These are phyloP conservation scores for Eptatretus burgeri DNA, from an alignment of 2,113 vertebrate genomes.

Conservation along the genomic window DNA sequence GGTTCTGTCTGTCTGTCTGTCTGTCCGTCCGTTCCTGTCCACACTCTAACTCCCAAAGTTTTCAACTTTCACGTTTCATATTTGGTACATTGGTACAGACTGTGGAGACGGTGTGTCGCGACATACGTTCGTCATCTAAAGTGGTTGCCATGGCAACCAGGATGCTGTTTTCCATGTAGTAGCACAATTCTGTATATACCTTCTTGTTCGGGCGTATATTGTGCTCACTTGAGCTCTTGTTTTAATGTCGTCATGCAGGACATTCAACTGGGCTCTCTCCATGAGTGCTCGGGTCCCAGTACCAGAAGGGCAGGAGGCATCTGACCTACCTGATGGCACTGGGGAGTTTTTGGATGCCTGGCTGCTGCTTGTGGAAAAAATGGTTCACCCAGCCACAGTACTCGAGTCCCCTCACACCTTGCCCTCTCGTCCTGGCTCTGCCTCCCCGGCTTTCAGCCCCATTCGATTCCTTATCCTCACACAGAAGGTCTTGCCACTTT, in stretches of 20 bases:
- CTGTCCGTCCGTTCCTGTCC: no score
- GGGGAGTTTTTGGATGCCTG: slow-evolving; percentile 71
- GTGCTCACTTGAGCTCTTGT: no score
- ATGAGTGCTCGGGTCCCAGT: slow-evolving; percentile 70
- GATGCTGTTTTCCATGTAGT: no score
- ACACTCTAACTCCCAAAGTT: no score
- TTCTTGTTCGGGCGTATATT: no score
- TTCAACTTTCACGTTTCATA: no score
- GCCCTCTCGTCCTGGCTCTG: slow-evolving; percentile 42
- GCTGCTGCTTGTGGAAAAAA: slow-evolving; percentile 79
- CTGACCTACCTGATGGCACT: slow-evolving; percentile 54
- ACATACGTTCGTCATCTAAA: no score
- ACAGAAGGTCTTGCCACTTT: slow-evolving; percentile 32
- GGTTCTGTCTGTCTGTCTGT: no score
- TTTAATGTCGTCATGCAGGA: slow-evolving; percentile 21
- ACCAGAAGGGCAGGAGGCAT: slow-evolving; percentile 47
- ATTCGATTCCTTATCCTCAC: slow-evolving; percentile 67
- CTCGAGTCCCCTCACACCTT: slow-evolving; percentile 68
- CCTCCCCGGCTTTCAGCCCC: slow-evolving; percentile 52
- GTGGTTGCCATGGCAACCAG: no score
- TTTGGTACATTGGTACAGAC: no score
- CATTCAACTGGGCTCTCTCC: slow-evolving; percentile 67
- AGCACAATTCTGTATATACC: no score
- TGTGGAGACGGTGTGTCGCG: no score
- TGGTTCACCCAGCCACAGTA: slow-evolving; percentile 76